These are phyloP conservation scores for Parasteatoda lunata DNA, from an alignment of 2,888 invertebrate species.

Conservation along the genomic window DNA sequence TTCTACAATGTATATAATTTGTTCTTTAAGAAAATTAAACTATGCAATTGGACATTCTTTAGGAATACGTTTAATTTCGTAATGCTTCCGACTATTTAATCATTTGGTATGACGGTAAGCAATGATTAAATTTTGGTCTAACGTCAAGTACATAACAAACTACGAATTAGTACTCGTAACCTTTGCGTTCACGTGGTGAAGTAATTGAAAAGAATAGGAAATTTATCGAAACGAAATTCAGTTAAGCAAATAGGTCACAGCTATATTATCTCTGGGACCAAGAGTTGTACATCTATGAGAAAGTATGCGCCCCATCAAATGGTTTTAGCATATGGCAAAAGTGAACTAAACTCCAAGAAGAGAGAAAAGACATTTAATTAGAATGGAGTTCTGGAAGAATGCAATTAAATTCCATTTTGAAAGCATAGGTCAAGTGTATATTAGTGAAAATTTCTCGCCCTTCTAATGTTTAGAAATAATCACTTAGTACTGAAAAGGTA, in stretches of 20 bases:
- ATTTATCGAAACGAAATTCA: conserved; percentile 45
- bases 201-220: conserved; percentile 51
- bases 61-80: conserved; percentile 33
- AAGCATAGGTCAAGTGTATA: conserved; percentile 27
- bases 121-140: conserved; percentile 41
- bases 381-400: conserved; percentile 7
- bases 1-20: neutral
- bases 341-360: neutral
- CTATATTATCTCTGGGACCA: neutral
- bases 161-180: conserved; percentile 24
- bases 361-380: conserved; percentile 44
- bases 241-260: conserved; percentile 27
- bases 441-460: conserved; percentile 10
- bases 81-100: conserved; percentile 42
- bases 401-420: conserved; percentile 44
- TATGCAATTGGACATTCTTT: conserved; percentile 27
- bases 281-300: conserved; percentile 2
- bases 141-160: conserved; percentile 28
- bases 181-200: conserved; percentile 1
- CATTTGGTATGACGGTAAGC: conserved; percentile 18
- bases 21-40: neutral
- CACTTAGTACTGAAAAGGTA: neutral
- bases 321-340: neutral
- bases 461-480: conserved; percentile 8
- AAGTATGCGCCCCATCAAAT: neutral